Conservation (phyloP, 2,797 vertebrate species). For the Melanotaenia pygmaea region DNA sequence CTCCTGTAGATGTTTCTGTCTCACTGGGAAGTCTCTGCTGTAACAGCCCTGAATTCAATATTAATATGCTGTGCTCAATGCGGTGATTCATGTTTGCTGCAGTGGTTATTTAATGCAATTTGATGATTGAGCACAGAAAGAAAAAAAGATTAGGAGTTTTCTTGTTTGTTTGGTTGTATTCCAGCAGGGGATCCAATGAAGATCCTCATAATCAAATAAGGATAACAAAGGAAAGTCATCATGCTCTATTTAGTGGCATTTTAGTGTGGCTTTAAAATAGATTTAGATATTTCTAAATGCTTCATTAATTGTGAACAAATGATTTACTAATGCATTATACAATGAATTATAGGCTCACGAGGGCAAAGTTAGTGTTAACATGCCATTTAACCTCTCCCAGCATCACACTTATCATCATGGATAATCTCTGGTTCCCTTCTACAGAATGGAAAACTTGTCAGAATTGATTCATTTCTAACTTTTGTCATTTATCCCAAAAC, state of each 20-base stretch:
- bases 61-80: conserved; percentile 17
- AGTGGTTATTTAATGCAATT: conserved; percentile 19
- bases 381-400: background rate
- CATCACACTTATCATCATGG: background rate
- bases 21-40: conserved; percentile 31
- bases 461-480: background rate
- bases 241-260: background rate
- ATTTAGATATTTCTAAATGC: conserved; percentile 8
- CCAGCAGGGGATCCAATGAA: background rate
- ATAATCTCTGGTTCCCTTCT: conserved; percentile 6
- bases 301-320: conserved; percentile 4
- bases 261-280: conserved; percentile 2
- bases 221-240: background rate
- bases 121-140: conserved; percentile 24
- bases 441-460: background rate
- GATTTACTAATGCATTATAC: background rate
- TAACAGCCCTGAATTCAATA: conserved; percentile 25
- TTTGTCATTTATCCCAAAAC: background rate
- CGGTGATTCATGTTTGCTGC: conserved; percentile 24
- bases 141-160: conserved; percentile 4
- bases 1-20: conserved; percentile 25
- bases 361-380: background rate
- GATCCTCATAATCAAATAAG: background rate
- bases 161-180: background rate
- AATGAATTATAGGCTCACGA: background rate